phyloP scores from a whole-genome alignment of 2,113 vertebrate genomes.

The Phoenicopterus ruber region DNA sequence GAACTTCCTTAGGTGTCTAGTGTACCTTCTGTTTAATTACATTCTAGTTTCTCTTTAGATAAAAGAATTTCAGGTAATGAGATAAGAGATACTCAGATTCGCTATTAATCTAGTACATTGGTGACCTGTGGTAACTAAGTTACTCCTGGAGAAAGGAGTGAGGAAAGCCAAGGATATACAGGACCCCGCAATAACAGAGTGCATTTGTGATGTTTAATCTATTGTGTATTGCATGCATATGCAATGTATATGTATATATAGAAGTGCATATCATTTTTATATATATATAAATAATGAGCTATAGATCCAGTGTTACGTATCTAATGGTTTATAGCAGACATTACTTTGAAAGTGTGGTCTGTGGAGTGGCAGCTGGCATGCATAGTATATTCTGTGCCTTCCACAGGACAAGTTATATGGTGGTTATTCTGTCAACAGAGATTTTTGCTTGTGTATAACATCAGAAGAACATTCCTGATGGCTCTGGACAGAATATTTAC shows the following conservation, averaged over 20 bases:
- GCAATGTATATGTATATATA: background rate
- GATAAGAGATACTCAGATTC: background rate
- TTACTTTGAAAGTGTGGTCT: background rate
- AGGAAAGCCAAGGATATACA: background rate
- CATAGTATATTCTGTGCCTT: background rate
- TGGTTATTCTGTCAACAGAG: background rate
- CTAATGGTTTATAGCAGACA: background rate
- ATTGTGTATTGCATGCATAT: background rate
- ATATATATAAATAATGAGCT: background rate
- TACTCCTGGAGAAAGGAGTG: background rate
- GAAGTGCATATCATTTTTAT: background rate
- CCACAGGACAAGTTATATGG: rapidly evolving
- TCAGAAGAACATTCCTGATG: background rate
- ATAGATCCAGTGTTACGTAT: background rate
- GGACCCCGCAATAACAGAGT: background rate
- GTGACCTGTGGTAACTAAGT: background rate
- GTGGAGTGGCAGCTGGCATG: background rate
- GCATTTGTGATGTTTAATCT: background rate
- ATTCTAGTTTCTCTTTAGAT: background rate
- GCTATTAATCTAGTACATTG: background rate
- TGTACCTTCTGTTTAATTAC: background rate
- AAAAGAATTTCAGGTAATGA: background rate
- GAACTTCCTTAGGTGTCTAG: background rate
- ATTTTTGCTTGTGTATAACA: background rate
- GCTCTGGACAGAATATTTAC: background rate